phyloP scores from a whole-genome alignment of 92 coral and sea anemone genomes.

The Hydrozoanthus gracilis region DNA sequence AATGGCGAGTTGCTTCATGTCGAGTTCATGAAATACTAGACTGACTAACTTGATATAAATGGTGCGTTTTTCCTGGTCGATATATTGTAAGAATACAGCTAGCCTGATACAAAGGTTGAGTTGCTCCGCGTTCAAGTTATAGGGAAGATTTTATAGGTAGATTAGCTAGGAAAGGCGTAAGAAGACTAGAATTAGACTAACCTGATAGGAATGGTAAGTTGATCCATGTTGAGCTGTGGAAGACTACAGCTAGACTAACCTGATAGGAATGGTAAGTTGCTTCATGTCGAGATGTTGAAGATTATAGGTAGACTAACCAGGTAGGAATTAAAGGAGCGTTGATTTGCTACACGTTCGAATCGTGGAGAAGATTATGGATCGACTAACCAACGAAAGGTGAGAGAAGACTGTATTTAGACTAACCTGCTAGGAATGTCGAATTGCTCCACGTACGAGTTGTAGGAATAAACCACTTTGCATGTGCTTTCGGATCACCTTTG shows the following conservation, averaged over 20 bases:
- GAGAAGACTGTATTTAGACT: background rate
- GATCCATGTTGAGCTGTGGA: too few species aligned
- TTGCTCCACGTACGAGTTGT: constrained; percentile 86
- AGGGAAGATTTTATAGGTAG: background rate
- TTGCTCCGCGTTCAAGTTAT: background rate
- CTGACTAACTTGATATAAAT: too few species aligned
- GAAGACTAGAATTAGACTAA: background rate
- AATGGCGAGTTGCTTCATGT: background rate
- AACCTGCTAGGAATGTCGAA: constrained; percentile 71
- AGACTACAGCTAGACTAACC: background rate
- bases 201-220: constrained; percentile 53
- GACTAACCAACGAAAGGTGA: background rate
- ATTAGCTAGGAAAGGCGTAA: background rate
- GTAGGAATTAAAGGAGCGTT: background rate
- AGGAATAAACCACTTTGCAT: constrained; percentile 74
- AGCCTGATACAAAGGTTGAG: background rate
- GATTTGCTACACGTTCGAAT: background rate
- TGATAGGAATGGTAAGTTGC: background rate
- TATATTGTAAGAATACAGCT: background rate
- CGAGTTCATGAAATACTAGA: background rate
- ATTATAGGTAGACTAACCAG: background rate
- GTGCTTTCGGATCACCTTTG: constrained; percentile 71
- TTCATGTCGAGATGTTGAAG: background rate
- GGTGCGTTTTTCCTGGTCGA: too few species aligned
- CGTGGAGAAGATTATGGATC: background rate